Evolutionary conservation across 2,113 vertebrate species (phyloP), one percentile per base, ranked within the genome.

Genomic region (Chunga burmeisteri): DNA sequence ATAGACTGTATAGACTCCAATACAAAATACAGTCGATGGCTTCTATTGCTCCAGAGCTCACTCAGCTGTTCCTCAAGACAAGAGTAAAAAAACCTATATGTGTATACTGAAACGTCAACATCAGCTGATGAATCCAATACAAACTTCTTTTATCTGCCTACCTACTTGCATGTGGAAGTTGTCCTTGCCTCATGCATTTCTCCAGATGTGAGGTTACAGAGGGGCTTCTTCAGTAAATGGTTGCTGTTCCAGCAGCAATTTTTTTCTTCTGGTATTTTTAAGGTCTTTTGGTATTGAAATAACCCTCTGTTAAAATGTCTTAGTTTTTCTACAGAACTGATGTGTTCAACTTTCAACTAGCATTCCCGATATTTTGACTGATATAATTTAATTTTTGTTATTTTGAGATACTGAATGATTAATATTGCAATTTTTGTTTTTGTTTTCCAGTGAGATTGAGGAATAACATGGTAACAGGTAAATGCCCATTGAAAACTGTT

Each of bases 381-480:
- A 7, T 55, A 13, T 23, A 21, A 16, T 59, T 29, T 44, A 11
- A 14, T 55, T 44, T 49, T 38, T 46, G 32, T 46, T 79, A 21
- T 21, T 53, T 47, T 53, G n/a, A 55, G 29, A 55, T 11, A 71
- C 1, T 13, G 30, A 36, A 49, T 62, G 47, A 90, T 53, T 90
- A 55, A 55, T 40, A 32, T 17, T 42, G 30, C 4, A 7, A 16
- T 32, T n/a, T 34, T 42, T 27, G 30, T 47, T 62, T 27, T 38
- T 36, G 38, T 38, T 70, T 68, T 23, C 47, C 55, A 91, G 81
- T 13, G 27, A 50, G 1, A 7, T 3, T 2, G 17, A 79, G 1
- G 18, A 16, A 10, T 0, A 7, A 1, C 1, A 27, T 6, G 11
- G 3, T 9, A 44, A 1, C 1, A 34, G 56, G 88, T 91, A 91